Conservation (phyloP, 1,140 invertebrate genomes). For the Lordiphosa stackelbergi region DNA sequence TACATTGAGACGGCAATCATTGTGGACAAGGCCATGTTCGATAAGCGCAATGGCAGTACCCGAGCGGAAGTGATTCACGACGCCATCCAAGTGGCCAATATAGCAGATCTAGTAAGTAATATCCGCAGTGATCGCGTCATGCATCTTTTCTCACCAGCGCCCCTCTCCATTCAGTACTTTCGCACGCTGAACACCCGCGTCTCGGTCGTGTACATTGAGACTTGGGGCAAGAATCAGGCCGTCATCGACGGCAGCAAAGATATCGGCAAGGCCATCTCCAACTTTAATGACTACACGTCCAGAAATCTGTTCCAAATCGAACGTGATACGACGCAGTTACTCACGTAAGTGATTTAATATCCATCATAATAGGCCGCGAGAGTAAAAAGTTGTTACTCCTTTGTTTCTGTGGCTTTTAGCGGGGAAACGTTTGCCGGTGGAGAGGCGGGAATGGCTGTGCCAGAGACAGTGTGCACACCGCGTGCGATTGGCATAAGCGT, state of each 20-base stretch:
- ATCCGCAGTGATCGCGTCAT: not conserved
- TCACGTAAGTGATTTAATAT: conserved; percentile 86
- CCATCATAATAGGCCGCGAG: not conserved
- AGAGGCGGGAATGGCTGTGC: conserved; percentile 94
- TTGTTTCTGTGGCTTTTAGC: conserved; percentile 78
- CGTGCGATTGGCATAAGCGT: conserved; percentile 94
- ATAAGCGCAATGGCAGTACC: conserved; percentile 92
- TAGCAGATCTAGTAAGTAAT: conserved; percentile 92
- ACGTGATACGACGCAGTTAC: conserved; percentile 92
- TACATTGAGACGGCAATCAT: conserved; percentile 95
- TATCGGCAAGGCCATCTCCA: conserved; percentile 89
- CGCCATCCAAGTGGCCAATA: conserved; percentile 97
- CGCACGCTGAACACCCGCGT: conserved; percentile 94
- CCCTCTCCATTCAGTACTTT: conserved; percentile 85
- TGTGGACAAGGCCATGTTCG: conserved; percentile 96
- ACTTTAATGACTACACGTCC: conserved; percentile 93
- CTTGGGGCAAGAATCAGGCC: conserved; percentile 93
- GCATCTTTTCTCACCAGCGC: not conserved
- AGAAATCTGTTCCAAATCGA: conserved; percentile 88
- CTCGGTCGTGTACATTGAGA: conserved; percentile 96
- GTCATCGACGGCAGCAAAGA: conserved; percentile 89
- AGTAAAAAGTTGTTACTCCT: conserved; percentile 1
- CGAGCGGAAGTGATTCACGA: conserved; percentile 93
- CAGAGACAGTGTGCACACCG: conserved; percentile 92
- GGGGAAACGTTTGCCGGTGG: conserved; percentile 89